phyloP scores from a whole-genome alignment of 2,797 vertebrate species.

The Diceros bicornis region DNA sequence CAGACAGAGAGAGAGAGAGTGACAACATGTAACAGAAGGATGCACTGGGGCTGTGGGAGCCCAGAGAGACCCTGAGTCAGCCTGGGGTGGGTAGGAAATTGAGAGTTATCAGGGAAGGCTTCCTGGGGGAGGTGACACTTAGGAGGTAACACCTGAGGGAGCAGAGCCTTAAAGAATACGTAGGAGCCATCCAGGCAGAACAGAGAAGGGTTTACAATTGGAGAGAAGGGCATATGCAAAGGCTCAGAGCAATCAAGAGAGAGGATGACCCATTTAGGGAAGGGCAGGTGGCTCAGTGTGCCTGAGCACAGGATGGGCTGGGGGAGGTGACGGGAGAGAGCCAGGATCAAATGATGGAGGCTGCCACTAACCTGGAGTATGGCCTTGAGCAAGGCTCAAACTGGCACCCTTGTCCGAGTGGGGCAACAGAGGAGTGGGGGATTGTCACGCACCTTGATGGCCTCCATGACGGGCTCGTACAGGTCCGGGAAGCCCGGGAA shows the following conservation, averaged over 20 bases:
- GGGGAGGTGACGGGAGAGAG: neutral
- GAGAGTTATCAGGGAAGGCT: neutral
- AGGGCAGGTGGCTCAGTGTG: neutral
- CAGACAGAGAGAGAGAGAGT: neutral
- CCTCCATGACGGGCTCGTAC: slow-evolving; percentile 91
- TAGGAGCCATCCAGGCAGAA: neutral
- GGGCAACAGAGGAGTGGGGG: neutral
- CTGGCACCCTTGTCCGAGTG: neutral
- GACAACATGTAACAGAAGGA: neutral
- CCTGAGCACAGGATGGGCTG: neutral
- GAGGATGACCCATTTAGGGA: neutral
- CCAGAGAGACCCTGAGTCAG: neutral
- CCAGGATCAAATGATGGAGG: neutral
- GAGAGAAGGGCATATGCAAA: neutral
- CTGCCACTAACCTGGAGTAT: neutral
- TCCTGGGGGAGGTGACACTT: neutral
- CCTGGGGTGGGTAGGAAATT: accelerated
- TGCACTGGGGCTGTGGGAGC: neutral
- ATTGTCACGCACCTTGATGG: slow-evolving; percentile 89
- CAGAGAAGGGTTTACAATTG: neutral
- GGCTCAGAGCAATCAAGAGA: neutral
- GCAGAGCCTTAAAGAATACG: neutral
- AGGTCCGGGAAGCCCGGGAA: slow-evolving; percentile 93
- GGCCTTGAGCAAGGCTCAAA: neutral
- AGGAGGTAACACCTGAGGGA: neutral